Evolutionary conservation across 2,113 vertebrate species (phyloP), one percentile per base, ranked within the genome.

Genomic region (Corythaeola cristata): DNA sequence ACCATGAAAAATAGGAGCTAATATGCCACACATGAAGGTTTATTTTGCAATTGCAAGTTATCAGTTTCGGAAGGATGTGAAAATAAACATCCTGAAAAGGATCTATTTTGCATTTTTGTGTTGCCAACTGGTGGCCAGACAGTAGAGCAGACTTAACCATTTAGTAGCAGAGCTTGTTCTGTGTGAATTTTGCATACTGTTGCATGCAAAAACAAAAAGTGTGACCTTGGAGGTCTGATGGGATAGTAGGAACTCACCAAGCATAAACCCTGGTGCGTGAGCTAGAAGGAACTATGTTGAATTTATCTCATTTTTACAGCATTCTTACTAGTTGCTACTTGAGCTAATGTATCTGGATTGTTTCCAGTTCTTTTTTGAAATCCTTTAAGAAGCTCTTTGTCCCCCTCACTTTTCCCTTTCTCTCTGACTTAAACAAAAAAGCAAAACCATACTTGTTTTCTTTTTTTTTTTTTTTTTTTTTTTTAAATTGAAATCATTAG

Each of bases 11-110:
- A 95, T 83, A 87, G 79, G 76, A 97, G 63, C 87, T 94, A 93
- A 58, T 94, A 89, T 55, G 88, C 77, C 89, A 88, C 93, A 87
- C 59, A 88, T 93, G 75, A 96, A 90, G 85, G 75, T 97, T 96
- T 97, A 97, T 95, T 90, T 88, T 93, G 81, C 89, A 93, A 91
- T 96, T 97, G 85, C 86, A 96, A 68, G 91, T 96, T 91, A 96
- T 90, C 88, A 85, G 87, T 96, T 95, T 92, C 53, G 22, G 90
- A 93, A 92, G 96, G 96, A 97, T 97, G 95, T 97, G 97, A 97
- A 97, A 97, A 97, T 97, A 97, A 97, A 97, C 96, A 97, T 97
- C 97, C 95, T 96, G 95, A 96, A 97, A 96, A 88, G 97, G 84
- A 96, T 96, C 95, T 96, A 95, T 94, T 97, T 96, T 97, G 94